Evolutionary conservation across 2,797 vertebrate species (phyloP), one percentile per base, ranked within the genome.

Genomic region (Poecilia picta): DNA sequence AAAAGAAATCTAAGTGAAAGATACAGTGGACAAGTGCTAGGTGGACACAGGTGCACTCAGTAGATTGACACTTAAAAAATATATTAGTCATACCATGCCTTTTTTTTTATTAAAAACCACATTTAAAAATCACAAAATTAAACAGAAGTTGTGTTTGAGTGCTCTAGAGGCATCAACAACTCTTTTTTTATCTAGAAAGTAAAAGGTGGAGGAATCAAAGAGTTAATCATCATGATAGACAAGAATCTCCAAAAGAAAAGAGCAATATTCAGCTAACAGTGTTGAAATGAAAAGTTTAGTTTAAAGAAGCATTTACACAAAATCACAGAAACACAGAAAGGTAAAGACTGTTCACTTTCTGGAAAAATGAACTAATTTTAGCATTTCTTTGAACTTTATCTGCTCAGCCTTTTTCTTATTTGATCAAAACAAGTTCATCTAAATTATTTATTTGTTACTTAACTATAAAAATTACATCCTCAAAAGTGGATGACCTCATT

Each of bases 91-190:
- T 36, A 8, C 15, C 25, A 41, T 31, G 11, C 8, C 36, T 39
- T 66, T 62, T 39, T 64, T 39, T 66, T 62, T 39, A 64, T 64
- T 33, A 16, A 36, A 62, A 64, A 33, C 15, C 18, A 51, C 49
- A 23, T 51, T 51, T 51, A 51, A 51, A 51, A 33, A 64, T 36
- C 15, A 31, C 59, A 66, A 66, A 39, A 39, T 2, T 4, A 66
- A 66, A 39, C 18, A 20, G 4, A 6, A 51, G 31, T 83, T 77
- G 81, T 88, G 81, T 89, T 90, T 0, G 46, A 85, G 74, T 87
- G 81, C 90, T 94, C 93, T 92, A 94, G 91, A 93, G 82, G 79
- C 89, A 93, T 83, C 68, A 84, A 91, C 73, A 88, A 80, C 82
- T 90, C 86, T 90, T 81, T 33, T 88, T 74, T 74, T 55, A 55